phyloP scores from a whole-genome alignment of 2,888 invertebrate genomes.

The Phengaris alcon region DNA sequence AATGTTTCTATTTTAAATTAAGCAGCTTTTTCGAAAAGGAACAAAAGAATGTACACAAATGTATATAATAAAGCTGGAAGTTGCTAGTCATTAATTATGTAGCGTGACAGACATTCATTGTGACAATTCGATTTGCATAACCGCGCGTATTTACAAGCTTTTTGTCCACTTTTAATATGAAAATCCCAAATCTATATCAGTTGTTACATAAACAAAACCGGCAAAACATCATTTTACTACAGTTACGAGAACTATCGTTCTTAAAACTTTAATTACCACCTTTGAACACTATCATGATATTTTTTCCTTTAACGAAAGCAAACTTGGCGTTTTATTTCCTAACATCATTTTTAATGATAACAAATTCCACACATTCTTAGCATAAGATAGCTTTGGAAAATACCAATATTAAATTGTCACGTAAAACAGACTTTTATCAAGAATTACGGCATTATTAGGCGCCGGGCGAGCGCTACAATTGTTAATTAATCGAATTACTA shows the following conservation, averaged over 20 bases:
- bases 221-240: too few species aligned
- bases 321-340: too few species aligned
- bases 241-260: too few species aligned
- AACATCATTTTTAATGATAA: too few species aligned
- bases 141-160: constrained; percentile 8
- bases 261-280: too few species aligned
- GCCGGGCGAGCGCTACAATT: neutral
- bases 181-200: neutral
- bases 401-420: too few species aligned
- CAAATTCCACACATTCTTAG: too few species aligned
- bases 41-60: neutral
- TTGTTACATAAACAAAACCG: neutral
- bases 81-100: neutral
- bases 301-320: too few species aligned
- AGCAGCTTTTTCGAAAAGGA: neutral
- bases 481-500: constrained; percentile 14
- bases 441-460: neutral
- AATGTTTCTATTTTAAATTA: too few species aligned
- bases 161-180: neutral
- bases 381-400: too few species aligned
- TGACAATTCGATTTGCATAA: neutral
- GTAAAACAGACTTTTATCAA: neutral
- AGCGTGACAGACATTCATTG: constrained; percentile 18
- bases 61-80: neutral
- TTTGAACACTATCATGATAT: too few species aligned